These are phyloP conservation scores for Dryoscopus gambensis DNA, from an alignment of 2,113 vertebrate genomes.

Conservation along the genomic window DNA sequence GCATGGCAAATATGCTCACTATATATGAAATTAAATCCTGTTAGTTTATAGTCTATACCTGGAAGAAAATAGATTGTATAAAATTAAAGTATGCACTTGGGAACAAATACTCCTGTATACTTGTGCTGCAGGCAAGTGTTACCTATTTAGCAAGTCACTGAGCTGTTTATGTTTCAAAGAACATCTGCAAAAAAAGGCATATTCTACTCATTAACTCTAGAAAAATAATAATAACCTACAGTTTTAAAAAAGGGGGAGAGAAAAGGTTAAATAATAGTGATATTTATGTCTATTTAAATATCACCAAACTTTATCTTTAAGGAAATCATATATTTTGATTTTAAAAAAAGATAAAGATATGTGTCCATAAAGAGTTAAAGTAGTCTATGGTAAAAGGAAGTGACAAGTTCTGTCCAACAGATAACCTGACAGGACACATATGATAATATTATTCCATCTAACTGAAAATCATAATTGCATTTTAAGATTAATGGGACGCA, in stretches of 20 bases:
- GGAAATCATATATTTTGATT: background rate
- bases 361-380: background rate
- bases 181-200: background rate
- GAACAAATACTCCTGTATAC: background rate
- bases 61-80: background rate
- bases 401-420: background rate
- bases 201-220: background rate
- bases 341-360: no score
- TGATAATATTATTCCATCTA: background rate
- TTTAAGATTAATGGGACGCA: background rate
- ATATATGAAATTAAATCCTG: background rate
- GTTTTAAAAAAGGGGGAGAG: background rate
- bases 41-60: background rate
- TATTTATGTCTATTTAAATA: background rate
- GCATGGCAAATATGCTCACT: background rate
- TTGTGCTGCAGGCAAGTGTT: background rate
- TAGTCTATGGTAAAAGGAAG: background rate
- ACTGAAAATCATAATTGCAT: background rate
- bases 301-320: background rate
- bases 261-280: background rate
- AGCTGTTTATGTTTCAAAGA: background rate
- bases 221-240: background rate
- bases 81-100: background rate
- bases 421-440: background rate
- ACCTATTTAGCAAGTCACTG: background rate